These are phyloP conservation scores for Sylvia borin DNA, from an alignment of 2,797 vertebrate genomes.

Conservation along the genomic window DNA sequence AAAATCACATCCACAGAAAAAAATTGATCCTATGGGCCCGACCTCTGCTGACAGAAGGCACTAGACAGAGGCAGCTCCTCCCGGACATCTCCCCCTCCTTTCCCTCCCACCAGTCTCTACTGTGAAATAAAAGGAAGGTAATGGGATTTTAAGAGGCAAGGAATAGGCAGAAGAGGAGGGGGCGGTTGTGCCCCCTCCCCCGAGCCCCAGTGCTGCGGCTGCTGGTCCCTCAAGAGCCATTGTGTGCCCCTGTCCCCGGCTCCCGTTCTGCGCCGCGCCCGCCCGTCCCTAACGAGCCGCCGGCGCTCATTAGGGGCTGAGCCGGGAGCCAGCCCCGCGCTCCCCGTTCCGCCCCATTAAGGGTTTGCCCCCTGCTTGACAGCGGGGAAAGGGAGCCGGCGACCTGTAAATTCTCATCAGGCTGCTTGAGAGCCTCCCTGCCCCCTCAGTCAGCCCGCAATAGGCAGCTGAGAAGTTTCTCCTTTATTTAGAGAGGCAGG, in stretches of 20 bases:
- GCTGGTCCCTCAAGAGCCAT: slow-evolving; percentile 65
- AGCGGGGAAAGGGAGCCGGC: slow-evolving; percentile 44
- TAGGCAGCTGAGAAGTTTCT: slow-evolving; percentile 35
- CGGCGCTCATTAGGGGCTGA: slow-evolving; percentile 49
- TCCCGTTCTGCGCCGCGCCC: background rate
- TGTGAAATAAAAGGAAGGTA: slow-evolving; percentile 57
- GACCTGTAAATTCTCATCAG: slow-evolving; percentile 53
- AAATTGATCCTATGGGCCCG: slow-evolving; percentile 71
- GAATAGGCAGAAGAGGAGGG: background rate
- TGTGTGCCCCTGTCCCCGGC: slow-evolving; percentile 44
- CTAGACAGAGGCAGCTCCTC: slow-evolving; percentile 16
- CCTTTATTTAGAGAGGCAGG: slow-evolving; percentile 33
- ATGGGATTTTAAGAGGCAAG: slow-evolving; percentile 74
- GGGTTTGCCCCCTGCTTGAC: slow-evolving; percentile 44
- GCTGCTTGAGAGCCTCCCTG: slow-evolving; percentile 34
- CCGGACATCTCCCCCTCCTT: background rate
- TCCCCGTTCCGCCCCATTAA: slow-evolving; percentile 66
- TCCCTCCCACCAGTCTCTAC: slow-evolving; percentile 22
- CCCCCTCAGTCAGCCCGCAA: background rate
- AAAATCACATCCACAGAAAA: slow-evolving; percentile 41
- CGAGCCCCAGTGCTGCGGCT: background rate
- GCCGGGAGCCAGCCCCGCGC: slow-evolving; percentile 13
- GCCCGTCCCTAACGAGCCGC: slow-evolving; percentile 55
- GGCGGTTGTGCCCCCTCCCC: background rate
- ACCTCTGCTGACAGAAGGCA: slow-evolving; percentile 57